Evolutionary conservation across 92 coral and sea anemone species (phyloP).

Genomic region (Porites rus): DNA sequence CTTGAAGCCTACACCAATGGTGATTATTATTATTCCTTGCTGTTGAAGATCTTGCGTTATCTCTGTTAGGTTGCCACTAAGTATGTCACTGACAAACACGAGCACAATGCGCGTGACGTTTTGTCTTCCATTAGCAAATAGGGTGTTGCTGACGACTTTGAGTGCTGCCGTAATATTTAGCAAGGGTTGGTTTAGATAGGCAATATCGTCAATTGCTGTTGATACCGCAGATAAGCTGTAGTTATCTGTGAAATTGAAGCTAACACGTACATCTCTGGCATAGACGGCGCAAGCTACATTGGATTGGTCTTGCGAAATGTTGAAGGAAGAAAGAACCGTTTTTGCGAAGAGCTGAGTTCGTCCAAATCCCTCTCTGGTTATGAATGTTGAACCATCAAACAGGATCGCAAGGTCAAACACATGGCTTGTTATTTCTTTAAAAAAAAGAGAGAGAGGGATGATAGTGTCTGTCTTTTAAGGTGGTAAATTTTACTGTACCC

Average conservation of each 20-base stretch:
- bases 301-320: constrained; percentile 47
- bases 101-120: constrained; percentile 40
- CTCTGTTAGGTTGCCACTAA: constrained; percentile 27
- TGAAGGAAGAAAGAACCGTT: constrained; percentile 27
- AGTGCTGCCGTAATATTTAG: constrained; percentile 31
- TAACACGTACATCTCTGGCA: constrained; percentile 30
- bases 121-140: constrained; percentile 33
- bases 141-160: constrained; percentile 12
- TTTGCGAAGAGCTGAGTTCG: constrained; percentile 45
- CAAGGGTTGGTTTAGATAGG: constrained; percentile 44
- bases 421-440: background rate
- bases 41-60: constrained; percentile 24
- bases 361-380: constrained; percentile 41
- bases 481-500: too few species aligned
- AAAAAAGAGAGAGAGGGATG: background rate
- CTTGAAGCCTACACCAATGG: constrained; percentile 45
- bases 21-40: constrained; percentile 24
- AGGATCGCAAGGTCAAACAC: constrained; percentile 46
- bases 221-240: constrained; percentile 38
- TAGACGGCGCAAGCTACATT: constrained; percentile 60
- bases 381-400: constrained; percentile 57
- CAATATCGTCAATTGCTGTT: constrained; percentile 43
- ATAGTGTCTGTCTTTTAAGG: background rate
- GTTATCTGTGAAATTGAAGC: constrained; percentile 51
- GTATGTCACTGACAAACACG: constrained; percentile 42